These are phyloP conservation scores for Stramonita haemastoma DNA, from an alignment of 2,888 invertebrate genomes.

Conservation along the genomic window DNA sequence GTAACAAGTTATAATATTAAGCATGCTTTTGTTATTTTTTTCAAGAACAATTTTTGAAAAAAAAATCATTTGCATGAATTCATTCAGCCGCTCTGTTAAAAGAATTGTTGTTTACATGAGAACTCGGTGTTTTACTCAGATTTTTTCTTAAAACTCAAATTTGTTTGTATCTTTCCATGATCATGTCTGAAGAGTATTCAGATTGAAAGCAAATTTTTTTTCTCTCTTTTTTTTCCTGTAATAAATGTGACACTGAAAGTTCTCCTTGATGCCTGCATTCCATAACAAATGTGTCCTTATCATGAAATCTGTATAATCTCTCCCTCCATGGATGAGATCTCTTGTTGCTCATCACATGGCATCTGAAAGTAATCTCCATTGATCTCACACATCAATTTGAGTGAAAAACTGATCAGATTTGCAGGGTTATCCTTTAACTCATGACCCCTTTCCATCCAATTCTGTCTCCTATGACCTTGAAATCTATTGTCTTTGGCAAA, in stretches of 20 bases:
- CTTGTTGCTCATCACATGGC: too few relatives aligned
- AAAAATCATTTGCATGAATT: background rate
- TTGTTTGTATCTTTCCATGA: background rate
- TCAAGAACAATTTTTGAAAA: too few relatives aligned
- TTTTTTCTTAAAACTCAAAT: background rate
- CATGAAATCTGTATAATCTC: too few relatives aligned
- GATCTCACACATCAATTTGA: too few relatives aligned
- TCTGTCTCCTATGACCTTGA: too few relatives aligned
- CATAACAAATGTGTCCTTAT: background rate
- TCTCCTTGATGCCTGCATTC: background rate
- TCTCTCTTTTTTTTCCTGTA: background rate
- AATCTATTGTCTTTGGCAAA: too few relatives aligned
- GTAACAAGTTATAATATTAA: background rate
- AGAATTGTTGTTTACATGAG: background rate
- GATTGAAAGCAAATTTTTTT: background rate
- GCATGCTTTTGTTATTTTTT: background rate
- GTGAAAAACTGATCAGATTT: too few relatives aligned
- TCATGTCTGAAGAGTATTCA: background rate
- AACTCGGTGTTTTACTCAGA: background rate
- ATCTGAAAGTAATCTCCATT: too few relatives aligned
- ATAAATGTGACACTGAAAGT: background rate
- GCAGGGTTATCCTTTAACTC: too few relatives aligned
- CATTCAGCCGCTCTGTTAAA: background rate
- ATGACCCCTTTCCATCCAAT: too few relatives aligned
- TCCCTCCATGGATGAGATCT: too few relatives aligned